Conservation (phyloP, 1,140 invertebrate species). For the Euwallacea fornicatus region DNA sequence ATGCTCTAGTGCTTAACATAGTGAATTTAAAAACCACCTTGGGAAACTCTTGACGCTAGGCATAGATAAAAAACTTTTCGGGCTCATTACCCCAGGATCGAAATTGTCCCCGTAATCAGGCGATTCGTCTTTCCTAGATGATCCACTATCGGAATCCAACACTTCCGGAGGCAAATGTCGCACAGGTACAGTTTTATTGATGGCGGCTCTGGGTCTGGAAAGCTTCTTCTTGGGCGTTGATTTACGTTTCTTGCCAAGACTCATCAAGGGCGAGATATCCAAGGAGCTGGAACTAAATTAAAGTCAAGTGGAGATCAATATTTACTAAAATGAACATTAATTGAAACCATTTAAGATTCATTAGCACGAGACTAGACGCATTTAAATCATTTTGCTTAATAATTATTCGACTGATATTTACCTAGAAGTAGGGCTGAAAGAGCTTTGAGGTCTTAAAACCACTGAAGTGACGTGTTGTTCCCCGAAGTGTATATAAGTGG, state of each 20-base stretch:
- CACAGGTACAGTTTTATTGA: constrained; percentile 49
- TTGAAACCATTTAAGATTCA: too few relatives aligned
- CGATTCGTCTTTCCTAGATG: constrained; percentile 43
- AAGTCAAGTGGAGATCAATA: not conserved
- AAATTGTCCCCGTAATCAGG: constrained; percentile 45
- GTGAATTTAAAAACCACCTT: constrained; percentile 49
- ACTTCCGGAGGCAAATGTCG: constrained; percentile 41
- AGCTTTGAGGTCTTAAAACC: constrained; percentile 39
- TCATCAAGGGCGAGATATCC: constrained; percentile 52
- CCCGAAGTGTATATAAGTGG: constrained; percentile 50
- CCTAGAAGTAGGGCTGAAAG: constrained; percentile 37
- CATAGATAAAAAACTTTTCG: constrained; percentile 78
- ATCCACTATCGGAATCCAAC: constrained; percentile 47
- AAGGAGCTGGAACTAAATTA: constrained; percentile 44
- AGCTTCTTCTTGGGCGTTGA: constrained; percentile 42
- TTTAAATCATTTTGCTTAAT: too few relatives aligned
- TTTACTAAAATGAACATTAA: not conserved
- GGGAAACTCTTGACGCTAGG: constrained; percentile 79
- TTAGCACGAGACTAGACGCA: too few relatives aligned
- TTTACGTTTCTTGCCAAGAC: constrained; percentile 41
- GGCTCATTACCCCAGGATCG: constrained; percentile 57
- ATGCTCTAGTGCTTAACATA: constrained; percentile 7
- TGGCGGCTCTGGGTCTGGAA: constrained; percentile 46
- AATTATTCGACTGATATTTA: too few relatives aligned
- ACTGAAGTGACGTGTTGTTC: constrained; percentile 42